Conservation (phyloP, 1,140 invertebrate species). For the Drosophila setifemur region DNA sequence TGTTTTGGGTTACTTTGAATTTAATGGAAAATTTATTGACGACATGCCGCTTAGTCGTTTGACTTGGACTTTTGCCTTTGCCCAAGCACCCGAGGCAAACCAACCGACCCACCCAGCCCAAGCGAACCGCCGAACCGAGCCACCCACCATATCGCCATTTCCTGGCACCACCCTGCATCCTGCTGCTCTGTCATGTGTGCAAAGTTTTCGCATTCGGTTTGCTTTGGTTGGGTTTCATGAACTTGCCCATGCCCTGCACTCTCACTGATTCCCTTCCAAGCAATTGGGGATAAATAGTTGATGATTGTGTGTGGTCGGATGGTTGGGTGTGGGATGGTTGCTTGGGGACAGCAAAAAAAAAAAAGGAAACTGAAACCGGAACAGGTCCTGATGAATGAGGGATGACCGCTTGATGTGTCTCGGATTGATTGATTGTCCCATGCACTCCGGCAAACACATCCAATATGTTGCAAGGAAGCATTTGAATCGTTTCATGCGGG, state of each 20-base stretch:
- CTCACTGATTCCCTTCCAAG: constrained; percentile 33
- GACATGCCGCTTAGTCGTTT: constrained; percentile 79
- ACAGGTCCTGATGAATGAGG: constrained; percentile 32
- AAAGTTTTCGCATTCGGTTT: constrained; percentile 66
- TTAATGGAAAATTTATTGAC: constrained; percentile 80
- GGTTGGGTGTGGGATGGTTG: background rate
- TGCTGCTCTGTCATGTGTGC: constrained; percentile 65
- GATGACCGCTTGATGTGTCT: constrained; percentile 44
- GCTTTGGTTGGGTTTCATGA: constrained; percentile 56
- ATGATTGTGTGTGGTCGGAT: constrained; percentile 48
- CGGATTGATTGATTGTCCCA: constrained; percentile 50
- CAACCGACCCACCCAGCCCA: constrained; percentile 1
- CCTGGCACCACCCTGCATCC: constrained; percentile 4
- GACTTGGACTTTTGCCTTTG: constrained; percentile 75
- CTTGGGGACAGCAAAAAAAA: background rate
- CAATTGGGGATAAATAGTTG: constrained; percentile 58
- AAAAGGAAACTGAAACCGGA: background rate
- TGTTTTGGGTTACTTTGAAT: constrained; percentile 77
- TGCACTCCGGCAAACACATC: constrained; percentile 23
- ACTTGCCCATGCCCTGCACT: constrained; percentile 61
- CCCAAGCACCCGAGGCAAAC: constrained; percentile 8
- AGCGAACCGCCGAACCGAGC: background rate
- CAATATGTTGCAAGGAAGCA: constrained; percentile 40
- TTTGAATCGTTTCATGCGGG: constrained; percentile 41
- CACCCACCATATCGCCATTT: constrained; percentile 23